These are phyloP conservation scores for Athene noctua DNA, from an alignment of 2,113 vertebrate genomes.

Conservation along the genomic window DNA sequence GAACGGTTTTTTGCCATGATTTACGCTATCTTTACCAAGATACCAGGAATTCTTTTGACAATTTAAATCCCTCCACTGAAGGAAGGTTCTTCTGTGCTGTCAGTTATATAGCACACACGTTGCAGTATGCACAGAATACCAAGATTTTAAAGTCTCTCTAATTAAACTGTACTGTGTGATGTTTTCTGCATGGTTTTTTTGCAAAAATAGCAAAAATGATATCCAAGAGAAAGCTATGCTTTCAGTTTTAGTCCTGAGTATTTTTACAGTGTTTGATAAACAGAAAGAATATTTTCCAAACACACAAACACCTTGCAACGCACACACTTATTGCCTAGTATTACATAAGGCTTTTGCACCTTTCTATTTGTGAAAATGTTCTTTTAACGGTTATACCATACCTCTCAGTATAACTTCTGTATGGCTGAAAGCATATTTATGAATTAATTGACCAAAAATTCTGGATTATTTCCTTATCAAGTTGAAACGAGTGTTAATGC, in stretches of 20 bases:
- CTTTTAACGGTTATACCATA: neutral
- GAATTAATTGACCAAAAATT: neutral
- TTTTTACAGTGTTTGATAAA: neutral
- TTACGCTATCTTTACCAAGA: neutral
- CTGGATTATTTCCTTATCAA: neutral
- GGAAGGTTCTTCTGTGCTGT: neutral
- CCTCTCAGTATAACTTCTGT: neutral
- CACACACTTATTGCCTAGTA: rapidly evolving
- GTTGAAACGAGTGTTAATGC: neutral
- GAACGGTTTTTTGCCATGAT: neutral
- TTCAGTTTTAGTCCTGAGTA: neutral
- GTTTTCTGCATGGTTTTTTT: neutral
- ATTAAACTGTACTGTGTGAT: neutral
- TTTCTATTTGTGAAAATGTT: neutral
- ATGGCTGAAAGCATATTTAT: neutral
- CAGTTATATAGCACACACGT: neutral
- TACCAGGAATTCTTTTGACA: neutral
- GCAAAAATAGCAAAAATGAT: rapidly evolving
- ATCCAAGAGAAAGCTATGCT: neutral
- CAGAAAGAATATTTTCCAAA: neutral
- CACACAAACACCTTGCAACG: neutral
- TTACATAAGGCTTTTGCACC: no score
- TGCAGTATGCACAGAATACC: neutral
- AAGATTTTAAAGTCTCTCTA: neutral
- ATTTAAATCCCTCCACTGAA: neutral